phyloP scores from a whole-genome alignment of 1,140 invertebrate genomes.

The Drosophila yakuba region DNA sequence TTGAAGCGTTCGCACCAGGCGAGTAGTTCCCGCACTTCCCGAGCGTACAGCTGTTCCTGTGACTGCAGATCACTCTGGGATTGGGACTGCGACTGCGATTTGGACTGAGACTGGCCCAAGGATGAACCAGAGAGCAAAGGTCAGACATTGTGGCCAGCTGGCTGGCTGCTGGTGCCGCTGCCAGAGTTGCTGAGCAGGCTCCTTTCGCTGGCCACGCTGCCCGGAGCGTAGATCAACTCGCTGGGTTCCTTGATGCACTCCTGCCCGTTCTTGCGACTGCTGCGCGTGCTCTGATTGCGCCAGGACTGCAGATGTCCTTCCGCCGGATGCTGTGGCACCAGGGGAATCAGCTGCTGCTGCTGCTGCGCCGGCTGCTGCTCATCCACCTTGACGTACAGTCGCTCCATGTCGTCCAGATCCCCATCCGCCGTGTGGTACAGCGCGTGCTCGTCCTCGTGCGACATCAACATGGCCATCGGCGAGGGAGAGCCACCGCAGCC shows the following conservation, averaged over 20 bases:
- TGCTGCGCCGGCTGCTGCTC: constrained; percentile 70
- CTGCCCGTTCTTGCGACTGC: constrained; percentile 52
- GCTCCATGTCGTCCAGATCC: constrained; percentile 79
- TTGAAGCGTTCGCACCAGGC: constrained; percentile 83
- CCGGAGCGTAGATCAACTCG: constrained; percentile 82
- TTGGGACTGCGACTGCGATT: constrained; percentile 29
- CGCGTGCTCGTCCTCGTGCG: constrained; percentile 79
- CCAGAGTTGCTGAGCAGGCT: constrained; percentile 78
- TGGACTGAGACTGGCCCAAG: constrained; percentile 23
- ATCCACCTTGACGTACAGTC: constrained; percentile 79
- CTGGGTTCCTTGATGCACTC: constrained; percentile 59
- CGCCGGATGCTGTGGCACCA: constrained; percentile 50
- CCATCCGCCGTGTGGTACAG: constrained; percentile 80
- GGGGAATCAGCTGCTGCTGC: constrained; percentile 56
- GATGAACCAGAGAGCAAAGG: constrained; percentile 40
- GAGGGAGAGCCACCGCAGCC: constrained; percentile 80
- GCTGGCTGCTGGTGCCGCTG: constrained; percentile 72
- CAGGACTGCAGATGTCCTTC: constrained; percentile 53
- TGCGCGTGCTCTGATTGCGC: constrained; percentile 62
- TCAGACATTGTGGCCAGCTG: constrained; percentile 77
- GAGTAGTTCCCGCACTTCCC: constrained; percentile 74
- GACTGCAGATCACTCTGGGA: constrained; percentile 35
- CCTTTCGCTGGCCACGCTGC: constrained; percentile 81
- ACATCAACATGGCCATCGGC: constrained; percentile 83
- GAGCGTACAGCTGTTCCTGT: constrained; percentile 72